These are phyloP conservation scores for Harmothoe impar DNA, from an alignment of 2,888 invertebrate genomes.

Conservation along the genomic window DNA sequence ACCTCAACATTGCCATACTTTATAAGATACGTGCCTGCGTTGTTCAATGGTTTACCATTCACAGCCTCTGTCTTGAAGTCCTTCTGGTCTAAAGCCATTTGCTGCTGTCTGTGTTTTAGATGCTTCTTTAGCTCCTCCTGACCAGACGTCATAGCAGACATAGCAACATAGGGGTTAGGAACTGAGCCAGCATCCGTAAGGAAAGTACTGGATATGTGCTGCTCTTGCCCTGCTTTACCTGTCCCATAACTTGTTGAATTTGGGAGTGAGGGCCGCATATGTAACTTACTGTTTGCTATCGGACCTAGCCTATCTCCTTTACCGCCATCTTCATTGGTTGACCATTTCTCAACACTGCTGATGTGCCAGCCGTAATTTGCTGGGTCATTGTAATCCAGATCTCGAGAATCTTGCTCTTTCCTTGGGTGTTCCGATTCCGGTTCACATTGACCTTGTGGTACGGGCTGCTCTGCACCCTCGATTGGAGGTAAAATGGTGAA, in stretches of 20 bases:
- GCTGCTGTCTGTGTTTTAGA: slow-evolving; percentile 13
- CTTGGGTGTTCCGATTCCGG: not conserved
- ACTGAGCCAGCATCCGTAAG: not conserved
- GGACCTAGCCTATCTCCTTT: not conserved
- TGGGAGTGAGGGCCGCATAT: not conserved
- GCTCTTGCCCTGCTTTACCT: not conserved
- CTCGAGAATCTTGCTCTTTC: not conserved
- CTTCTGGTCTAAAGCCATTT: slow-evolving; percentile 14
- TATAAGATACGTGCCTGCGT: not conserved
- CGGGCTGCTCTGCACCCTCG: not conserved
- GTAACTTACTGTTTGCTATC: not conserved
- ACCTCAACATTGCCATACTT: slow-evolving; percentile 53
- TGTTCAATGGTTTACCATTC: slow-evolving; percentile 31
- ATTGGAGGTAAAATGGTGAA: slow-evolving; percentile 36
- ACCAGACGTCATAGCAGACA: slow-evolving; percentile 46
- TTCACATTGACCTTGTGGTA: not conserved
- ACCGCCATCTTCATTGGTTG: not conserved
- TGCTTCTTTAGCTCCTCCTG: slow-evolving; percentile 42
- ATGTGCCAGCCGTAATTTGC: slow-evolving; percentile 42
- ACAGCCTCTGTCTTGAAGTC: slow-evolving; percentile 42
- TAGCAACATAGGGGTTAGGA: slow-evolving; percentile 33
- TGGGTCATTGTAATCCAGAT: slow-evolving; percentile 29
- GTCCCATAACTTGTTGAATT: slow-evolving; percentile 16
- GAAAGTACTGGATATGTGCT: not conserved
- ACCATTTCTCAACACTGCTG: slow-evolving; percentile 28